A percentile compares a stretch with the other conserved stretches of the same genome.
Conservation (phyloP, 1,140 invertebrate species). For the Berghia stephanieae region DNA sequence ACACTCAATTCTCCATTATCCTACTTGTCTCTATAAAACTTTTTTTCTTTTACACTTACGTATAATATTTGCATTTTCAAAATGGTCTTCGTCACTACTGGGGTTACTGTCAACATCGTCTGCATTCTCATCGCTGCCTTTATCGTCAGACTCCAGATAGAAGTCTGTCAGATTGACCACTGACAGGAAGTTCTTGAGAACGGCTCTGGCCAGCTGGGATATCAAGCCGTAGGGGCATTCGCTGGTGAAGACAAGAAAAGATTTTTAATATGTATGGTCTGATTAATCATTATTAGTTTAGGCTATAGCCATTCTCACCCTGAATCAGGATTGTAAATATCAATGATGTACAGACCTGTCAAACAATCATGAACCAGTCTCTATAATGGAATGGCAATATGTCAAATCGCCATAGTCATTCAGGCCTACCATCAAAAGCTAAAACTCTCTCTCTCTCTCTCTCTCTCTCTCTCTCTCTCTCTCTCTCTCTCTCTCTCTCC, state of each 20-base stretch:
- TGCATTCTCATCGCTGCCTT: conserved; percentile 64
- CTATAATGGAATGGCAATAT: background rate
- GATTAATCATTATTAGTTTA: conserved; percentile 24
- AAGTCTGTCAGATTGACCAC: conserved; percentile 72
- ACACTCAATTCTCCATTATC: conserved; percentile 1
- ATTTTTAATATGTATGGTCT: background rate
- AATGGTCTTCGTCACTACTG: background rate
- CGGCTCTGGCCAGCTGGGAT: conserved; percentile 45
- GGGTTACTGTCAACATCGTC: conserved; percentile 59
- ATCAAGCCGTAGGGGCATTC: conserved; percentile 54
- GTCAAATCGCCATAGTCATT: background rate
- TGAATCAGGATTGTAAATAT: conserved; percentile 29
- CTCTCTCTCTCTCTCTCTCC: background rate
- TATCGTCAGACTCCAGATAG: conserved; percentile 72
- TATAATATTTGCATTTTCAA: background rate
- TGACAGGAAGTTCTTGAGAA: conserved; percentile 37
- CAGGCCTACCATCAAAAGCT: background rate
- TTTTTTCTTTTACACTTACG: background rate
- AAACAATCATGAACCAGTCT: background rate
- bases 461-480: conserved; percentile 14
- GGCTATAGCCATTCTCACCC: conserved; percentile 24
- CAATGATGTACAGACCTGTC: background rate
- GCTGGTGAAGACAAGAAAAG: too few species aligned
- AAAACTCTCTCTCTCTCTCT: conserved; percentile 3
- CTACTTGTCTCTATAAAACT: background rate